Conservation (phyloP, 1,140 invertebrate genomes). For the Pseudobourletiella spinata region DNA sequence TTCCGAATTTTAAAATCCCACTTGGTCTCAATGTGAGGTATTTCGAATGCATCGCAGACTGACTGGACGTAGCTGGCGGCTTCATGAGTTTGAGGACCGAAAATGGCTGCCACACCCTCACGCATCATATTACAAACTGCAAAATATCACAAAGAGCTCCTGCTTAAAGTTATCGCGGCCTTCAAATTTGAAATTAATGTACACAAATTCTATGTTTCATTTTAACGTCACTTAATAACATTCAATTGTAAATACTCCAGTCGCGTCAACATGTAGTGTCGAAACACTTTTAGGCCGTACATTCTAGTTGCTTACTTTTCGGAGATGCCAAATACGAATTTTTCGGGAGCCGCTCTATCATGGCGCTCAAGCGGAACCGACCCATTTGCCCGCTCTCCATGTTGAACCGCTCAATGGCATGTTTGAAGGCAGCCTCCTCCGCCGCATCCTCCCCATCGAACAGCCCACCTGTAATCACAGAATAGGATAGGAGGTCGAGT, state of each 20-base stretch:
- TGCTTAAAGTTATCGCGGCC: too few relatives aligned
- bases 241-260: too few relatives aligned
- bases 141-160: too few relatives aligned
- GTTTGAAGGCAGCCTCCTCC: slow-evolving; percentile 70
- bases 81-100: slow-evolving; percentile 74
- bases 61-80: slow-evolving; percentile 87
- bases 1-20: slow-evolving; percentile 81
- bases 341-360: slow-evolving; percentile 76
- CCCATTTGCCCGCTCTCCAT: slow-evolving; percentile 67
- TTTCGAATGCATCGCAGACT: slow-evolving; percentile 93
- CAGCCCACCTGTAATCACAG: slow-evolving; percentile 64
- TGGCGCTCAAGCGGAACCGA: slow-evolving; percentile 65
- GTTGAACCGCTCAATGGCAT: slow-evolving; percentile 84
- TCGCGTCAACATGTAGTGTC: too few relatives aligned
- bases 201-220: too few relatives aligned
- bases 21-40: slow-evolving; percentile 86
- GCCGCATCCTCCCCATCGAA: slow-evolving; percentile 74
- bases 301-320: slow-evolving; percentile 55
- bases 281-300: background rate
- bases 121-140: slow-evolving; percentile 53
- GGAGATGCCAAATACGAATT: slow-evolving; percentile 87
- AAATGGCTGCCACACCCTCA: slow-evolving; percentile 62
- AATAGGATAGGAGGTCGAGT: too few relatives aligned
- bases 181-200: too few relatives aligned
- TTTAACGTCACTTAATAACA: too few relatives aligned